Evolutionary conservation across 2,797 vertebrate genomes (phyloP), one percentile per base, ranked within the genome.

Genomic region (Macropus fuliginosus): DNA sequence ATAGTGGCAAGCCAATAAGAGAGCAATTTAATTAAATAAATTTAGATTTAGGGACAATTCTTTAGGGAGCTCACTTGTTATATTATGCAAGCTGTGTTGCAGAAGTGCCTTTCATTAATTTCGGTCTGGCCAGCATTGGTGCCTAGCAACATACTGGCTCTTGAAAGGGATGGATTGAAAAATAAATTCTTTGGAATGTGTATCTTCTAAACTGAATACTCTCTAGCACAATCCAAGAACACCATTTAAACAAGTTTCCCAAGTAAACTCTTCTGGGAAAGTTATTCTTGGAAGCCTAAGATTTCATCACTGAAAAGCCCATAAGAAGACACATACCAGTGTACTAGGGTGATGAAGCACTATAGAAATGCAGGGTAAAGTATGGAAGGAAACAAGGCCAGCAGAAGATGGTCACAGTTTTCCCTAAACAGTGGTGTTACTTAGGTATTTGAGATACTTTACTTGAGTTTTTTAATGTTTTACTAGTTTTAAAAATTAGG

Each of bases 161-260:
- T 90, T 55, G 93, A 94, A 95, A 95, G 50, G 34, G 66, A 31
- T 95, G 31, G 95, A 95, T 59, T 94, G n/a, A 94, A 54, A 95
- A 94, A 66, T 52, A 87, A 40, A 92, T 93, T 34, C 92, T 94
- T 94, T 97, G 50, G 57, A n/a, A 94, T 92, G 52, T 56, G 1
- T 5, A 57, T 93, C 91, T 0, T 95, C 10, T 94, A 91, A 95
- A 96, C 21, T 57, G 91, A 55, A 87, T 95, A 66, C 95, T 93
- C 96, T 94, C 62, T 0, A n/a, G 89, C 95, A 92, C 54, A 74
- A 18, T 96, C 31, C n/a, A 92, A 91, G 28, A 95, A 91, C 56
- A 95, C 50, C 18, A 94, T 95, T 97, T 40, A 96, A 93, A 94
- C 31, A 95, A 95, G 46, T 11, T 95, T 95, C 92, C 27, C n/a